Evolutionary conservation across 2,888 invertebrate species (phyloP).

Genomic region (Pardosa pseudoannulata): DNA sequence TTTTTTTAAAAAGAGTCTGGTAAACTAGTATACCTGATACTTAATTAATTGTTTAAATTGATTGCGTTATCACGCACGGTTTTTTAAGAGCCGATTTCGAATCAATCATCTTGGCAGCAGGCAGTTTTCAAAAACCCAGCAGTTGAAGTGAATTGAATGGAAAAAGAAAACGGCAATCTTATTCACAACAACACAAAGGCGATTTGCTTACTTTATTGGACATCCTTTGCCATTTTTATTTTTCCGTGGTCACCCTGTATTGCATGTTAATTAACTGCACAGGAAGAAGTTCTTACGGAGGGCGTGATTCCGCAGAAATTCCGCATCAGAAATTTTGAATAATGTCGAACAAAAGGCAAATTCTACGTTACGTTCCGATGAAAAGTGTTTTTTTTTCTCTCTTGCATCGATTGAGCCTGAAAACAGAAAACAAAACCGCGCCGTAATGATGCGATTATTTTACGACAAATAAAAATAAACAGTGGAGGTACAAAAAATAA

Average conservation of each 20-base stretch:
- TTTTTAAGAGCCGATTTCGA: too few species aligned
- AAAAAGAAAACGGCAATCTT: neutral
- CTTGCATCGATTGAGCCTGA: conserved; percentile 14
- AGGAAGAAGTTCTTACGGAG: neutral
- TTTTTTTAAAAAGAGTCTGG: too few species aligned
- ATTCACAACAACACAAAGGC: neutral
- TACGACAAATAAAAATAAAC: neutral
- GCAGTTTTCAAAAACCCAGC: neutral
- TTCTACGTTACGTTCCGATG: conserved; percentile 21
- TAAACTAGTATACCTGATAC: too few species aligned
- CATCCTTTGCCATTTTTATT: neutral
- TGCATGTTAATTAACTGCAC: neutral
- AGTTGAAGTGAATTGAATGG: neutral
- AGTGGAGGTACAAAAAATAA: neutral
- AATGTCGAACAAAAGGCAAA: conserved; percentile 34
- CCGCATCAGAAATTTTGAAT: conserved; percentile 36
- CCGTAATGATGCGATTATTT: conserved; percentile 27
- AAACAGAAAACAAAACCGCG: neutral
- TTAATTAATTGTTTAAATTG: too few species aligned
- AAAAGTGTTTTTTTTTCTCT: conserved; percentile 30
- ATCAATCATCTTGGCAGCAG: neutral
- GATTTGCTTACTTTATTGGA: neutral
- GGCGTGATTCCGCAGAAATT: conserved; percentile 54
- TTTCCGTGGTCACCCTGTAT: neutral
- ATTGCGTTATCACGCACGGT: too few species aligned